Conservation (phyloP, 64 coral and sea anemone species). For the Pocillopora damicornis region DNA sequence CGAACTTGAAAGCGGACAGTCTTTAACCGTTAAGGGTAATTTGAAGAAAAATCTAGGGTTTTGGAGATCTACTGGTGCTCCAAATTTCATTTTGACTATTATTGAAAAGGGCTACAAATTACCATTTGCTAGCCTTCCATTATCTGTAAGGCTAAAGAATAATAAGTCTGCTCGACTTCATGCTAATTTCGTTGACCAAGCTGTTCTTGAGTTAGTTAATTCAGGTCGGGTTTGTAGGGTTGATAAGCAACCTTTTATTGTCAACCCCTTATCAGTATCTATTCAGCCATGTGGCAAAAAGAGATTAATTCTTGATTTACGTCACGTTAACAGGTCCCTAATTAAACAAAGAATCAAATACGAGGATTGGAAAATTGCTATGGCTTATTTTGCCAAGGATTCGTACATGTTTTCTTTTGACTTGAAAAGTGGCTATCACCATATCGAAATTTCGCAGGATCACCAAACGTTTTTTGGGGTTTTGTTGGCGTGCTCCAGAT, state of each 20-base stretch:
- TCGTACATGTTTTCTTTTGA: constrained; percentile 15
- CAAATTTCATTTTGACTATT: constrained; percentile 20
- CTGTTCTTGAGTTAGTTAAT: background rate
- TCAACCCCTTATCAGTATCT: constrained; percentile 21
- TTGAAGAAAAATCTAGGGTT: background rate
- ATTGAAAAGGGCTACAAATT: constrained; percentile 41
- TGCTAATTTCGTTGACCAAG: constrained; percentile 21
- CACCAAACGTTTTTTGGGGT: background rate
- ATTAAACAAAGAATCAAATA: background rate
- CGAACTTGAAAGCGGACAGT: constrained; percentile 13
- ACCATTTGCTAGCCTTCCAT: constrained; percentile 2
- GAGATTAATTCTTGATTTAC: constrained; percentile 17
- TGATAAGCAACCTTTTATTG: background rate
- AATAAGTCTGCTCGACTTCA: constrained; percentile 30
- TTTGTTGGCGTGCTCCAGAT: background rate
- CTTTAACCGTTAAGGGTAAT: constrained; percentile 31
- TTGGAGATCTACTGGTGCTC: constrained; percentile 26
- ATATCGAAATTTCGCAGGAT: background rate
- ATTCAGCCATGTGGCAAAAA: constrained; percentile 2
- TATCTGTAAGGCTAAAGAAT: constrained; percentile 1
- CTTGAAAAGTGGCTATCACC: constrained; percentile 24
- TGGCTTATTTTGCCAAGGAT: background rate
- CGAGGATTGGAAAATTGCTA: constrained; percentile 6
- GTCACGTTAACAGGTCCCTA: background rate
- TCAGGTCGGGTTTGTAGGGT: constrained; percentile 5